Percentiles rank a stretch among this genome's conserved stretches.
These are phyloP conservation scores for Prunella strophiata DNA, from an alignment of 2,797 vertebrate species.

Conservation along the genomic window DNA sequence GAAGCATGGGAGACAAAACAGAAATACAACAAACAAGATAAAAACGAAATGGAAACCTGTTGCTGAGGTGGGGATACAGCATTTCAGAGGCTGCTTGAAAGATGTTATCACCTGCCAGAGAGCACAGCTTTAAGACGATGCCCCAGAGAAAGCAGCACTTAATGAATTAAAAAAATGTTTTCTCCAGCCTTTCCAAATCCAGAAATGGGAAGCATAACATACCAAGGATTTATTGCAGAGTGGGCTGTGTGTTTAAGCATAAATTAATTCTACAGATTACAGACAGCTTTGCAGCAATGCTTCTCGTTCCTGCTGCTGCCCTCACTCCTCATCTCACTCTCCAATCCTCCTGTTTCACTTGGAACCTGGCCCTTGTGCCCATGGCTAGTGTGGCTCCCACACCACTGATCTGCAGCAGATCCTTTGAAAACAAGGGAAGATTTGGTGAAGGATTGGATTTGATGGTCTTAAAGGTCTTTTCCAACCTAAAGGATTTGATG, in stretches of 20 bases:
- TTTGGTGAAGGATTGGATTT: rapidly evolving
- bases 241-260: not conserved
- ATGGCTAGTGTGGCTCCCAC: rapidly evolving
- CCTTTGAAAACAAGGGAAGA: not conserved
- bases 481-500: not conserved
- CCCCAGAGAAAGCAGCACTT: not conserved
- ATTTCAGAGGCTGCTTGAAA: not conserved
- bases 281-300: not conserved
- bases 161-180: not conserved
- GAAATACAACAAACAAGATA: not conserved
- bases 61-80: not conserved
- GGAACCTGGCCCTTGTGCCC: not conserved
- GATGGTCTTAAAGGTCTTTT: not conserved
- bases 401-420: not conserved
- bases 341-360: not conserved
- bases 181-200: not conserved
- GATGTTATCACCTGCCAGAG: not conserved
- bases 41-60: not conserved
- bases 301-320: not conserved
- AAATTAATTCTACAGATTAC: not conserved
- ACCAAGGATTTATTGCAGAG: not conserved
- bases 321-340: not conserved
- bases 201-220: not conserved
- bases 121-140: not conserved
- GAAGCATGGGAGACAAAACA: not conserved